Conservation (phyloP, 2,888 invertebrate genomes). For the Lithophane semibrunnea region DNA sequence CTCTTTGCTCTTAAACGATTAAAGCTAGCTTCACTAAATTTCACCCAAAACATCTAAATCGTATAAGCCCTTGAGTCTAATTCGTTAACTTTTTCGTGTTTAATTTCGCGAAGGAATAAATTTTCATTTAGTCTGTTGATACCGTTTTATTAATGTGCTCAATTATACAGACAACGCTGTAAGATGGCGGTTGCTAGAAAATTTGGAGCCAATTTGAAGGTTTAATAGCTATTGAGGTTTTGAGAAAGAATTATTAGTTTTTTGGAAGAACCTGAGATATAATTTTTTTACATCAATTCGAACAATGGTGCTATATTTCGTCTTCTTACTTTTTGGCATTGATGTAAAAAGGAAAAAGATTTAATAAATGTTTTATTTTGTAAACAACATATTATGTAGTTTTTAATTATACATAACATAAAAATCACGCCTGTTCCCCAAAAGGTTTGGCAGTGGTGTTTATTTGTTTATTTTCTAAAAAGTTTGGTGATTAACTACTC, state of each 20-base stretch:
- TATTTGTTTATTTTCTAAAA: too few species aligned
- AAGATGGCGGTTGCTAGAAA: conserved; percentile 67
- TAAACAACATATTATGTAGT: neutral
- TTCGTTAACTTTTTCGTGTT: conserved; percentile 76
- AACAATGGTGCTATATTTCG: neutral
- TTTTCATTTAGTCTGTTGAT: conserved; percentile 86
- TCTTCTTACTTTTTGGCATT: neutral
- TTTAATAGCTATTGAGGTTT: conserved; percentile 51
- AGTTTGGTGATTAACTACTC: too few species aligned
- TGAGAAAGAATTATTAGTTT: conserved; percentile 30
- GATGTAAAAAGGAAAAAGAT: neutral
- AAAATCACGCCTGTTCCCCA: neutral
- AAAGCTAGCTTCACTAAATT: conserved; percentile 27
- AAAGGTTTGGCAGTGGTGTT: neutral
- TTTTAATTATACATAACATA: neutral
- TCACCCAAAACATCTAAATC: conserved; percentile 38
- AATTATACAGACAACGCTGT: conserved; percentile 76
- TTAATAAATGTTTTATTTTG: too few species aligned
- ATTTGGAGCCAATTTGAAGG: conserved; percentile 54
- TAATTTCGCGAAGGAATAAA: conserved; percentile 84
- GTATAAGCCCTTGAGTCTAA: conserved; percentile 63
- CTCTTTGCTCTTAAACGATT: conserved; percentile 25
- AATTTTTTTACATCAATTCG: too few species aligned
- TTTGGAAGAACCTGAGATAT: neutral
- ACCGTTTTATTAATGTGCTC: conserved; percentile 83